Evolutionary conservation across 2,113 vertebrate species (phyloP).

Genomic region (human (Homo sapiens)): GRCh38 chr16:49840001-49840500

Average conservation of each 20-base stretch:
- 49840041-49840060: neutral
- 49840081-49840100: neutral
- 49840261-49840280: neutral
- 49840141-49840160: neutral
- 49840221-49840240: neutral
- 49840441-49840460: neutral
- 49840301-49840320: neutral
- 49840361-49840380: slow-evolving; percentile 1
- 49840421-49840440: neutral
- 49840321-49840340: neutral
- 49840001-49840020: neutral
- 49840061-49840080: neutral
- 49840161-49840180: neutral
- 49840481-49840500: neutral
- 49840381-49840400: neutral
- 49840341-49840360: neutral
- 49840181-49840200: neutral
- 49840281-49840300: neutral
- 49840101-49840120: accelerated
- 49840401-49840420: neutral
- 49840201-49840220: neutral
- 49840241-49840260: neutral
- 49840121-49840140: neutral
- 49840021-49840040: neutral
- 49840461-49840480: neutral